Percentiles rank a stretch among this genome's conserved stretches.
Conservation (phyloP, 2,113 vertebrate species). For the Sebastes fasciatus region DNA sequence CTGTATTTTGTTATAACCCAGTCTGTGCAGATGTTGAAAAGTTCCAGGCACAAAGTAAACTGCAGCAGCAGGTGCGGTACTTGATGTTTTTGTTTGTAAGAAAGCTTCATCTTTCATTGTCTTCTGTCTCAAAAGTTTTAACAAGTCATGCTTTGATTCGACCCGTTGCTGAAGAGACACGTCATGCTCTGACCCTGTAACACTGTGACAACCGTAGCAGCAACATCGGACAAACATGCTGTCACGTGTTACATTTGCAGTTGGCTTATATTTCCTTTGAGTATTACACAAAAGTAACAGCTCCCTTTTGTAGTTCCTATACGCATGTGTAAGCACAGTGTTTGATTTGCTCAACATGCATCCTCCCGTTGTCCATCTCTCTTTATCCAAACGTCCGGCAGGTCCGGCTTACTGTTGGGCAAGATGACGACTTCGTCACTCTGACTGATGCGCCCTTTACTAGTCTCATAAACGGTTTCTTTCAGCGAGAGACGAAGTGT, state of each 20-base stretch:
- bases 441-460: constrained; percentile 84
- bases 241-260: constrained; percentile 38
- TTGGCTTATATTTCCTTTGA: constrained; percentile 64
- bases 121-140: constrained; percentile 1
- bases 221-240: constrained; percentile 53
- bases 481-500: constrained; percentile 92
- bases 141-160: constrained; percentile 49
- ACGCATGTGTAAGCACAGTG: constrained; percentile 21
- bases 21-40: constrained; percentile 27
- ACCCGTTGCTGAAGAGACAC: constrained; percentile 32
- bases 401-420: constrained; percentile 95
- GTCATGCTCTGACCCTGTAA: constrained; percentile 50
- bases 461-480: constrained; percentile 90
- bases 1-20: constrained; percentile 18
- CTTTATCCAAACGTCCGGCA: constrained; percentile 98
- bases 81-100: not conserved
- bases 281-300: constrained; percentile 34
- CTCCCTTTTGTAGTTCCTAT: constrained; percentile 19
- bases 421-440: constrained; percentile 89
- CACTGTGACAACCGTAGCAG: constrained; percentile 21
- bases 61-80: constrained; percentile 27
- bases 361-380: constrained; percentile 89
- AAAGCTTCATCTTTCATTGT: not conserved
- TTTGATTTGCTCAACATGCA: constrained; percentile 82
- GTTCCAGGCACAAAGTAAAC: constrained; percentile 61